phyloP scores from a whole-genome alignment of 2,888 invertebrate species.

The Plagodis dolabraria region DNA sequence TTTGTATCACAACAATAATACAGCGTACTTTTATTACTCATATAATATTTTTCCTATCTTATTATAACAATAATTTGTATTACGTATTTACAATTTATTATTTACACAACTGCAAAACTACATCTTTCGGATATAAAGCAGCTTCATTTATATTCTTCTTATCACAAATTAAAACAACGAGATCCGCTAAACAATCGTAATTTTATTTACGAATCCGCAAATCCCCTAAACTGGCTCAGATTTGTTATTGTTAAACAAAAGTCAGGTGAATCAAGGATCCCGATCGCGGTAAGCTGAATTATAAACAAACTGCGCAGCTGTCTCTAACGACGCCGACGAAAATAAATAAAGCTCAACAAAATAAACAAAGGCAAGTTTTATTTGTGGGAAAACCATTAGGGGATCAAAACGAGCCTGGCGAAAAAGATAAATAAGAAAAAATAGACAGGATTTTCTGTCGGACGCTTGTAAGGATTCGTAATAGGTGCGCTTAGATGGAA shows the following conservation, averaged over 20 bases:
- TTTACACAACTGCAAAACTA: too few relatives aligned
- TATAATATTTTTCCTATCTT: too few relatives aligned
- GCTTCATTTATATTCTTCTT: neutral
- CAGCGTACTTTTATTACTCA: too few relatives aligned
- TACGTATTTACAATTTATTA: too few relatives aligned
- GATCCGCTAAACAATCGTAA: constrained; percentile 22
- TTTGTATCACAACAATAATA: too few relatives aligned
- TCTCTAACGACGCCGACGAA: constrained; percentile 64
- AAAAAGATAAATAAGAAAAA: constrained; percentile 64
- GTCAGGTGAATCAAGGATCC: constrained; percentile 60
- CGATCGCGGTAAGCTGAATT: constrained; percentile 66
- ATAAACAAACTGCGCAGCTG: constrained; percentile 72
- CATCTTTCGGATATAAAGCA: too few relatives aligned
- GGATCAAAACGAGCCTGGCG: constrained; percentile 63
- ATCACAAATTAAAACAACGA: constrained; percentile 26
- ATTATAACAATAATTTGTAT: too few relatives aligned
- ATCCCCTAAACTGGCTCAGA: constrained; percentile 40
- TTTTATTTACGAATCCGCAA: constrained; percentile 28
- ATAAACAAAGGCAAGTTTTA: constrained; percentile 74
- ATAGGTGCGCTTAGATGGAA: constrained; percentile 35
- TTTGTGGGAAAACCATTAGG: constrained; percentile 75
- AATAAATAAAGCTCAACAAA: constrained; percentile 71
- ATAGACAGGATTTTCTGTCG: constrained; percentile 46
- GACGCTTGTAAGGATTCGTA: constrained; percentile 45
- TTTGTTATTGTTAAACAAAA: constrained; percentile 46